Evolutionary conservation across 2,797 vertebrate genomes (phyloP).

Genomic region (Tragelaphus oryx): DNA sequence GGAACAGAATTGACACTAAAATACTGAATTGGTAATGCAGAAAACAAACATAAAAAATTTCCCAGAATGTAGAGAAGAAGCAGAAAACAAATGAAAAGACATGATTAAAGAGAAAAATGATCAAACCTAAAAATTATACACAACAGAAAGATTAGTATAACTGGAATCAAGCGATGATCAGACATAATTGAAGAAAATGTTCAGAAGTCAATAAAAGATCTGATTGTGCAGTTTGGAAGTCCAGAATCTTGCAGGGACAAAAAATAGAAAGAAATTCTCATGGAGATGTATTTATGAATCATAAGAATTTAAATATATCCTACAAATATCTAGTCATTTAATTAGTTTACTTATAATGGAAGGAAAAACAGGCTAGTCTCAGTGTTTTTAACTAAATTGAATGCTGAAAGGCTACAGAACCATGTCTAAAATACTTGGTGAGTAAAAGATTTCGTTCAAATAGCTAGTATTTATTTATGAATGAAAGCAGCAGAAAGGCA

Average conservation of each 20-base stretch:
- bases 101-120: neutral
- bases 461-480: constrained; percentile 30
- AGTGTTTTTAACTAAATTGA: constrained; percentile 35
- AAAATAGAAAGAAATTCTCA: constrained; percentile 20
- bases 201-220: neutral
- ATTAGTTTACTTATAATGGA: constrained; percentile 1
- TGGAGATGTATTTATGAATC: constrained; percentile 13
- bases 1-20: neutral
- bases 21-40: neutral
- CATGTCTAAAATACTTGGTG: neutral
- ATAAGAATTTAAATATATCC: neutral
- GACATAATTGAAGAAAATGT: neutral
- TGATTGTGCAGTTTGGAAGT: neutral
- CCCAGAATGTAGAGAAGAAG: neutral
- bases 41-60: neutral
- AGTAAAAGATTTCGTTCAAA: constrained; percentile 2
- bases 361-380: neutral
- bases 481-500: neutral
- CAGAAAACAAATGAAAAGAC: neutral
- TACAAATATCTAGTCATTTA: neutral
- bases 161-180: neutral
- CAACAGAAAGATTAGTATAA: neutral
- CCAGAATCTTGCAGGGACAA: neutral
- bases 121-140: constrained; percentile 28
- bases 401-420: neutral